phyloP scores from a whole-genome alignment of 2,888 invertebrate species.

The Myopa tessellatipennis region DNA sequence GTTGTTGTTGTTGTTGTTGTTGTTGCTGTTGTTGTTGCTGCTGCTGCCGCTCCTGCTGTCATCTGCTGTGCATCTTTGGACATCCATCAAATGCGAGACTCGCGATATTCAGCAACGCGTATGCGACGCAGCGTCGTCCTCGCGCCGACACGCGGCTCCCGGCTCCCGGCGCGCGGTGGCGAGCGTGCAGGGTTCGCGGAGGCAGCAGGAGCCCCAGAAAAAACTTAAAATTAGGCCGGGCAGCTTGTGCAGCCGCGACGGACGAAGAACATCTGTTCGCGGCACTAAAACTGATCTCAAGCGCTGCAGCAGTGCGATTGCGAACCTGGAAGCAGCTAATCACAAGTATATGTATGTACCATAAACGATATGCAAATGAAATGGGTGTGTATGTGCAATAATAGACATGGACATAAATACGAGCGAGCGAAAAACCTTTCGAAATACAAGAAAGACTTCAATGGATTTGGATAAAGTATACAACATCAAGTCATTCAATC shows the following conservation, averaged over 20 bases:
- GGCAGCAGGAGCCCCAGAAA: background rate
- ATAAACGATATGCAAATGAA: background rate
- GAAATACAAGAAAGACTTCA: too few species aligned
- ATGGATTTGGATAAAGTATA: too few species aligned
- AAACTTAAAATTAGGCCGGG: conserved; percentile 11
- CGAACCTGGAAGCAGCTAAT: background rate
- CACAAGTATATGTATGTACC: background rate
- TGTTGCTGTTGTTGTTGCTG: background rate
- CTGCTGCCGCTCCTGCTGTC: background rate
- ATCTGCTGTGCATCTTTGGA: background rate
- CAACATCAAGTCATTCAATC: too few species aligned
- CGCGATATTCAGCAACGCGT: background rate
- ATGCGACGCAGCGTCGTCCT: background rate
- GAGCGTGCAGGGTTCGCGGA: background rate
- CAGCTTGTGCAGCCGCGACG: background rate
- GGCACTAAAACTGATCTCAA: background rate
- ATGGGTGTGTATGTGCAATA: background rate
- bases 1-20: conserved; percentile 7
- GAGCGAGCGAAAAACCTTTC: too few species aligned
- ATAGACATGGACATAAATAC: background rate
- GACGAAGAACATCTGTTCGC: conserved; percentile 4
- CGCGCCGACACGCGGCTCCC: background rate
- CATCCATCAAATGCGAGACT: conserved; percentile 11
- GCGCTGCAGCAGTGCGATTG: background rate
- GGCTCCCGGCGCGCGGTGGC: background rate